Evolutionary conservation across 2,888 invertebrate species (phyloP), one percentile per base, ranked within the genome.

Genomic region (Diaphora mendica): DNA sequence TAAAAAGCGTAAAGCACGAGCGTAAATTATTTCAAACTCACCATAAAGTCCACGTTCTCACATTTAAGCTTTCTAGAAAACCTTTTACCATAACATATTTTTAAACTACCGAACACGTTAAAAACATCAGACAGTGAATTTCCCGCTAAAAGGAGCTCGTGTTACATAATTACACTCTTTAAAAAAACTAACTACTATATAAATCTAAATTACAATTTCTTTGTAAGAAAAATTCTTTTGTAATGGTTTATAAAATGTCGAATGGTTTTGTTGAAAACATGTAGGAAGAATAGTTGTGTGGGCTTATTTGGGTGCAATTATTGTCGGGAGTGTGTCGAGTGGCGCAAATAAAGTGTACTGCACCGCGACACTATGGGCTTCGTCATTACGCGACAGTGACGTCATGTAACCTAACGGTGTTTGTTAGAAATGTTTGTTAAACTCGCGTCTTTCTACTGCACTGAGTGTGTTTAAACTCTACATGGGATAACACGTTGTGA

Each of bases 241-340:
- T 72, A 76, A 78, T 72, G 67, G 72, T 76, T 82, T 73, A 82
- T 80, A 80, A 77, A 84, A 79, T 71, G 75, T 82, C 75, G 75
- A 75, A 80, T 72, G 67, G 64, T 67, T 77, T 76, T 75, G 67
- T 76, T 72, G 71, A 62, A 70, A 75, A 83, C 77, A 77, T 77
- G 73, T 76, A 64, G 48, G n/a, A 77, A 77, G 71, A 77, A 80
- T 77, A 75, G 76, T 77, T 81, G 70, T 71, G 69, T 71, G 51
- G 51, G 73, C 74, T 76, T 76, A 75, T 76, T 76, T 68, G 67
- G 42, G 79, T 11, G 85, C 74, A 83, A 83, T 85, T 85, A 83
- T 74, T 62, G 70, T 62, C 23, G 11, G 44, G 17, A 70, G 70
- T 67, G 48, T 64, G 75, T 64, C 68, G 76, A 79, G 74, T 79